phyloP scores from a whole-genome alignment of 2,113 vertebrate species.

The Phasianus colchicus region DNA sequence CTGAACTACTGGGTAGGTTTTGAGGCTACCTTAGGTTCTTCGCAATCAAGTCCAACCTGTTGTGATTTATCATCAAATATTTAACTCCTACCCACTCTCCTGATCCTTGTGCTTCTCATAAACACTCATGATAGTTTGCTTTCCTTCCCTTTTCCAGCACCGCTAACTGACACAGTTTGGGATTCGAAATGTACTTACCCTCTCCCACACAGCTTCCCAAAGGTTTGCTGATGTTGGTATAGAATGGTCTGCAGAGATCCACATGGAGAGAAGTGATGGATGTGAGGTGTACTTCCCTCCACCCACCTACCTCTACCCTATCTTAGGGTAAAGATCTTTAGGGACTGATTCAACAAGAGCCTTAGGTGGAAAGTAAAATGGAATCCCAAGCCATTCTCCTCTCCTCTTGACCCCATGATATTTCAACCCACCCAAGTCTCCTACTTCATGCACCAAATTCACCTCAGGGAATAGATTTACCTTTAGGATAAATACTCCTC shows the following conservation, averaged over 20 bases:
- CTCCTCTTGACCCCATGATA: not conserved
- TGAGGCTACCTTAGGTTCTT: conserved; percentile 13
- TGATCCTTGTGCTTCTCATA: not conserved
- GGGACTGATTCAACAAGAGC: not conserved
- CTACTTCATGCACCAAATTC: not conserved
- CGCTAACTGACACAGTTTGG: not conserved
- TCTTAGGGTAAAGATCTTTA: not conserved
- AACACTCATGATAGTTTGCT: not conserved
- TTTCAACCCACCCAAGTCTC: not conserved
- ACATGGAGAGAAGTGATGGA: not conserved
- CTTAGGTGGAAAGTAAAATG: not conserved
- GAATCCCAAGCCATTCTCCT: not conserved
- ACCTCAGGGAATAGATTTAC: not conserved
- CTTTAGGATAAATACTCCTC: not conserved
- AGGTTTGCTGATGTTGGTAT: not conserved
- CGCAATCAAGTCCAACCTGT: not conserved
- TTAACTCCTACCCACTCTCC: not conserved
- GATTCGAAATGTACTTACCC: not conserved
- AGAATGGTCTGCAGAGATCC: not conserved
- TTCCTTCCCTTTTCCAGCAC: not conserved
- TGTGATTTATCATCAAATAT: conserved; percentile 11
- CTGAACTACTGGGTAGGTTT: conserved; percentile 50
- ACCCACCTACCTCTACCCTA: not conserved
- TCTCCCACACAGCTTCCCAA: not conserved
- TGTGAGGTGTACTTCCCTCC: not conserved